phyloP scores from a whole-genome alignment of 2,113 vertebrate species.

The Myrmecobius fasciatus region DNA sequence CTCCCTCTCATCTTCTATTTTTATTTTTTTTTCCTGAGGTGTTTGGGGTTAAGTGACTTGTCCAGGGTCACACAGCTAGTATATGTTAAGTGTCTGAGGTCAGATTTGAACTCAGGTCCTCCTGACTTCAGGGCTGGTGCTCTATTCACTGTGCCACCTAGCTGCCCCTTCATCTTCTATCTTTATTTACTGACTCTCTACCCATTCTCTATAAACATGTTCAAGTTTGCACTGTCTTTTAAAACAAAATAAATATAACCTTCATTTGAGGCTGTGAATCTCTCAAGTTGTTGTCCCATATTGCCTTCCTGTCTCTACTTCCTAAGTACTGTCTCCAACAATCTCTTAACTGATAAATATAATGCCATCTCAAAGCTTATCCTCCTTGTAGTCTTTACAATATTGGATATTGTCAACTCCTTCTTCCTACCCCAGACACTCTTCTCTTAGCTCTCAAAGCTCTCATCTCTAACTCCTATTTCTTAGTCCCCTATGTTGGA shows the following conservation, averaged over 20 bases:
- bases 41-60: no score
- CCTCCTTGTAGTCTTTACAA: neutral
- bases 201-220: neutral
- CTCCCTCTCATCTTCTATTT: neutral
- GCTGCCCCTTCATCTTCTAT: neutral
- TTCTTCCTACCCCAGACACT: neutral
- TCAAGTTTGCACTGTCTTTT: neutral
- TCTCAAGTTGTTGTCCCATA: neutral
- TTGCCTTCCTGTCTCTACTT: neutral
- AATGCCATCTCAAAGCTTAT: neutral
- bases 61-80: no score
- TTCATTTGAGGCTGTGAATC: neutral
- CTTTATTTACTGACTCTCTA: neutral
- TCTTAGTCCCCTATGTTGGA: neutral
- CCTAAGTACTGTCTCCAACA: neutral
- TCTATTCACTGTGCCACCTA: no score
- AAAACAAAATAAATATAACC: neutral
- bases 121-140: no score
- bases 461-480: neutral
- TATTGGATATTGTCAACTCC: neutral
- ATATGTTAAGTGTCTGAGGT: no score
- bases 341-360: neutral
- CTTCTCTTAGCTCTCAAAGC: neutral
- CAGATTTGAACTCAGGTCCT: no score
- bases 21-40: no score